Base-by-base conservation (phyloP, 1,140 invertebrate genomes). In the Macrocentrus cingulum region DNA sequence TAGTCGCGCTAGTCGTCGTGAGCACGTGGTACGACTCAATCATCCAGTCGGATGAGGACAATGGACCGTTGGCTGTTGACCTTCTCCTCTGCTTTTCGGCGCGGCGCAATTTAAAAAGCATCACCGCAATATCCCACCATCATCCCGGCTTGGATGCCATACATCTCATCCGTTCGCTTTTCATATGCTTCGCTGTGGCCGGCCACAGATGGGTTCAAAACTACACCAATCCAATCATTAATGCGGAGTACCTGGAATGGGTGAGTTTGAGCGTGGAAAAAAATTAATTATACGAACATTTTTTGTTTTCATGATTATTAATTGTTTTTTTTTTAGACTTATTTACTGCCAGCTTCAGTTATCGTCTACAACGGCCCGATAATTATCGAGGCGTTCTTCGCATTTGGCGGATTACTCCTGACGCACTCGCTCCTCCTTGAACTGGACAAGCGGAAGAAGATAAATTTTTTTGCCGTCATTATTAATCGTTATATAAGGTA, bases 51-150 rank as follows among this genome's bases (percentile, higher is more conserved):
- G 44, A 63, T 6, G 60, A 62, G 2, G 50, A 59, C 3, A 42
- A 59, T 20, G 9, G 15, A 6, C 60, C 63, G 1, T 9, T 36
- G 1, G 22, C 2, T 0, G 18, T 19, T 4, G 57, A 72, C 34
- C 7, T 70, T 11, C 23, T 77, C 1, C 64, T 71, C 15, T 77
- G 74, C 37, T 75, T 79, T 51, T 79, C 76, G 11, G 69, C 67
- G 1, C 59, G 62, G 32, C 61, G 69, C 8, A 72, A 66, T 60
- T 51, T 63, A 0, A 62, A 60, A 22, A 64, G 54, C 18, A 63
- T 74, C 1, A 63, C 65, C 11, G 49, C 51, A 15, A 45, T 59
- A 0, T 53, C 36, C 0, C 66, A 66, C 23, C 55, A 36, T 4
- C 66, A 71, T 45, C 59, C 60, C 7, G 69, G 69, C 16, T 49